Evolutionary conservation across 2,888 invertebrate genomes (phyloP), one percentile per base, ranked within the genome.

Genomic region (Prionchulus punctatus): DNA sequence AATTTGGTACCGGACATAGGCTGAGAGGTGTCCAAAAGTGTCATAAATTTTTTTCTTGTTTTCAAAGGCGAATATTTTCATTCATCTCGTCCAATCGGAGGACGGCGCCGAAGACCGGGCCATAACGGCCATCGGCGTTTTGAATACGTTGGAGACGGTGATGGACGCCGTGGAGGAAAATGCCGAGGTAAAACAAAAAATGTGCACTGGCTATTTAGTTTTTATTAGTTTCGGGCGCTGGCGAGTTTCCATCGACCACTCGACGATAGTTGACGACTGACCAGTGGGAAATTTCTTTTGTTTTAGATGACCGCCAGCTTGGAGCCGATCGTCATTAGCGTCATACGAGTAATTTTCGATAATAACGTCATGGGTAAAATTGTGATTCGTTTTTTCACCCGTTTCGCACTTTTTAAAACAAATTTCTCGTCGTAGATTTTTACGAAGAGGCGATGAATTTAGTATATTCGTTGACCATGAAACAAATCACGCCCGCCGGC

Each of bases 401-500:
- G 1, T 60, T 23, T n/a, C 27, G 15, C 27, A 3, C 7, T 26
- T 36, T 31, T 60, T 30, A 25, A 26, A 7, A 7, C 12, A 12
- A 12, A 48, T 21, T 48, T 12, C 12, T 23, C 12, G n/a, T 23
- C n/a, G 23, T 68, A 83, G 96, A 96, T 74, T 94, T 91, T 72
- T 98, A 94, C 70, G 96, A 98, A 74, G 94, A 96, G 76, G 86
- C 91, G 1, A 81, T 96, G 69, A 85, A 88, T 0, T 76, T 98
- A 58, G 82, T 96, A 18, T 89, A 85, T 72, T 90, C 88, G 70
- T 76, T 98, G 64, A 92, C 94, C 1, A 81, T 83, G 51, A 85
- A 85, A 70, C 79, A 81, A 55, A 84, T 99, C 66, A 89, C 91
- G 0, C 81, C 82, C 42, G 86, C 88, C 68, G 87, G 96, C 88